A percentile compares a stretch with the other conserved stretches of the same genome.
Conservation (phyloP, 2,113 vertebrate species). For the Tachuris rubrigastra region DNA sequence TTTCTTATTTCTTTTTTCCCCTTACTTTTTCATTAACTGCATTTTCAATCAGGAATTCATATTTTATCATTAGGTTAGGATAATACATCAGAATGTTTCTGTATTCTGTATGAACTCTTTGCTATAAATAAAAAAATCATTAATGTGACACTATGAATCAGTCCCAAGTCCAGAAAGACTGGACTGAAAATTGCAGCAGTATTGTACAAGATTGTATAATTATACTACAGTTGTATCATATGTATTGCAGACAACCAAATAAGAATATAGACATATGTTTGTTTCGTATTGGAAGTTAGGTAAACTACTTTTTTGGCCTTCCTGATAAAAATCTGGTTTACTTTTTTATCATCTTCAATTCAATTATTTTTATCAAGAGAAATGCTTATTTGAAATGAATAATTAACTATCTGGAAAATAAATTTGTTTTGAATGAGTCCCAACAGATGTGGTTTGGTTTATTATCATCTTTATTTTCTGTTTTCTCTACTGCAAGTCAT, state of each 20-base stretch:
- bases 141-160: background rate
- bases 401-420: conserved; percentile 53
- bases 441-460: conserved; percentile 26
- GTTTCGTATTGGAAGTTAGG: background rate
- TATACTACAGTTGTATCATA: background rate
- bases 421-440: conserved; percentile 40
- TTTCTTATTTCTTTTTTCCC: accelerated
- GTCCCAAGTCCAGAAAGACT: background rate
- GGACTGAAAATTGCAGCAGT: background rate
- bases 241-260: background rate
- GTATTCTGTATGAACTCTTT: background rate
- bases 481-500: background rate
- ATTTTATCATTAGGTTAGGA: background rate
- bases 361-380: conserved; percentile 33
- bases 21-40: background rate
- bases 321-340: background rate
- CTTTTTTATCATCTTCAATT: background rate
- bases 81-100: background rate
- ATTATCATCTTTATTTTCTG: background rate
- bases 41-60: background rate
- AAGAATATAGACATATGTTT: background rate
- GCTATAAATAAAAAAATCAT: background rate
- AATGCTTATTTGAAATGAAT: conserved; percentile 25
- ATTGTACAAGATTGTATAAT: background rate
- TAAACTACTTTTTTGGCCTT: background rate